phyloP scores from a whole-genome alignment of 64 coral and sea anemone genomes.

The Montipora efflorescens region DNA sequence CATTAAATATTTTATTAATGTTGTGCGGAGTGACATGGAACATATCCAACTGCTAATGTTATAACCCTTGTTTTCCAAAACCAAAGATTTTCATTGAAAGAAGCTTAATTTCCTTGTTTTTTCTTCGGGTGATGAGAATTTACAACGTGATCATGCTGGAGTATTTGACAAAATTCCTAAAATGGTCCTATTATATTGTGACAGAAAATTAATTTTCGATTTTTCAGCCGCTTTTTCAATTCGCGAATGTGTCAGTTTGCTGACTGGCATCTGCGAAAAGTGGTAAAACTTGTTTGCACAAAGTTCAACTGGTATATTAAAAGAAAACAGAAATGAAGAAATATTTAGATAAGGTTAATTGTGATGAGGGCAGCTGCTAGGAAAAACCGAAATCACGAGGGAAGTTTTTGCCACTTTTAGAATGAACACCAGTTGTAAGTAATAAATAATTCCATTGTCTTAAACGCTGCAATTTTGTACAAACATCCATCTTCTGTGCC shows the following conservation, averaged over 20 bases:
- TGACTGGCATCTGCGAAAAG: not conserved
- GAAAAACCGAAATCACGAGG: not conserved
- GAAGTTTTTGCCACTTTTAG: not conserved
- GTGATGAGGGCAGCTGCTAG: not conserved
- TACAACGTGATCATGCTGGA: too few relatives aligned
- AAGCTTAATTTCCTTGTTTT: not conserved
- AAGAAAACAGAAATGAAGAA: not conserved
- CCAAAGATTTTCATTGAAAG: not conserved
- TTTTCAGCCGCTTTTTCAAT: not conserved
- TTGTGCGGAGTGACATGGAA: not conserved
- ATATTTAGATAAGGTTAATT: not conserved
- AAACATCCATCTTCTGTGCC: too few relatives aligned
- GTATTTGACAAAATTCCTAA: not conserved
- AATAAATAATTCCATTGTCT: too few relatives aligned
- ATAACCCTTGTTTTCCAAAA: not conserved
- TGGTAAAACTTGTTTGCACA: not conserved
- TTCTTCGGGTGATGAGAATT: not conserved
- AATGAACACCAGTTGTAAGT: not conserved
- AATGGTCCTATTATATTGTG: not conserved
- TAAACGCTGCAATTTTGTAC: too few relatives aligned
- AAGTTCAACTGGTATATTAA: slow-evolving; percentile 7
- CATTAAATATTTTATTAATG: slow-evolving; percentile 47
- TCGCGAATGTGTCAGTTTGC: not conserved
- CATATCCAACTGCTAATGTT: not conserved
- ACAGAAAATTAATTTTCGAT: slow-evolving; percentile 1